These are phyloP conservation scores for Phyllotreta striolata DNA, from an alignment of 2,888 invertebrate genomes.

Conservation along the genomic window DNA sequence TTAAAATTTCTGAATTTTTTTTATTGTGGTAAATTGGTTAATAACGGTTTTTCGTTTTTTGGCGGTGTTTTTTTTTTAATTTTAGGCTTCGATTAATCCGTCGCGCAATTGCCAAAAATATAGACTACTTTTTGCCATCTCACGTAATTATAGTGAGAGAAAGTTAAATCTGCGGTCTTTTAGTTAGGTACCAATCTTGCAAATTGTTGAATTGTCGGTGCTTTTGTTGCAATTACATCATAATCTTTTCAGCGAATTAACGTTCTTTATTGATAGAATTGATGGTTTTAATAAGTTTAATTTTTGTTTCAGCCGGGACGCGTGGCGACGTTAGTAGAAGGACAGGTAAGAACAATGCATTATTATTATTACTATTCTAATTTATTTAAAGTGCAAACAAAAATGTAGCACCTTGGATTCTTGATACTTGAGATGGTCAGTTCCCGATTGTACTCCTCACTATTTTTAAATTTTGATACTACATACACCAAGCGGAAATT, in stretches of 20 bases:
- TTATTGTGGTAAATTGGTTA: conserved; percentile 7
- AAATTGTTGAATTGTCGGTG: conserved; percentile 4
- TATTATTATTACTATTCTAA: neutral
- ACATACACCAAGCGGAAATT: too few relatives aligned
- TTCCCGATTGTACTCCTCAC: neutral
- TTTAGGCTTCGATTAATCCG: too few relatives aligned
- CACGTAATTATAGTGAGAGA: conserved; percentile 16
- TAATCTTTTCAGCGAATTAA: neutral
- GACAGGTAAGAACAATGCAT: conserved; percentile 70
- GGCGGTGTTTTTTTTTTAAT: neutral
- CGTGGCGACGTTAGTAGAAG: conserved; percentile 85
- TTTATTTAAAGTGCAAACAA: neutral
- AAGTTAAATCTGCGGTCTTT: conserved; percentile 16
- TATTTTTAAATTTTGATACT: too few relatives aligned
- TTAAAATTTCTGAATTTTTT: conserved; percentile 7
- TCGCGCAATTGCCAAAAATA: conserved; percentile 18
- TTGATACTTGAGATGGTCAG: neutral
- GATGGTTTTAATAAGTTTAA: conserved; percentile 11
- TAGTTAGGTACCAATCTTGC: conserved; percentile 4
- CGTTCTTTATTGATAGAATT: conserved; percentile 2
- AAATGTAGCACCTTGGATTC: neutral
- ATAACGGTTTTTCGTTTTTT: conserved; percentile 5
- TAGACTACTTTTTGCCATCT: conserved; percentile 12
- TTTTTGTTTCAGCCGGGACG: conserved; percentile 84
- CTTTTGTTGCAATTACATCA: conserved; percentile 4